Evolutionary conservation across 2,888 invertebrate genomes (phyloP).

Genomic region (Spilosoma lubricipeda): DNA sequence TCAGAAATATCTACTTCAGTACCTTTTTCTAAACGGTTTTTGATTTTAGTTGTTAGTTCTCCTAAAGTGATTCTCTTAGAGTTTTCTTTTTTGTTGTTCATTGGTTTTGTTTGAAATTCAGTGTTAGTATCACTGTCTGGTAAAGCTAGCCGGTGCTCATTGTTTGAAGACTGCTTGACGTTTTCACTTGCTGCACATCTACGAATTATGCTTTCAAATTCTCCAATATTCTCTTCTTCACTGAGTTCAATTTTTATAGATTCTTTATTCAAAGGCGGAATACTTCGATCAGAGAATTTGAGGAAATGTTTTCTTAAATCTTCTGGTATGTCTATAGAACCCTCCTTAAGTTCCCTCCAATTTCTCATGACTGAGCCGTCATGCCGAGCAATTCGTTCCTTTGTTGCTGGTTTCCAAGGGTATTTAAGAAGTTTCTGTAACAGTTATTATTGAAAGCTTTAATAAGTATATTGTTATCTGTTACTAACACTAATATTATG

Average conservation of each 20-base stretch:
- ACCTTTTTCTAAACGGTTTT: slow-evolving; percentile 69
- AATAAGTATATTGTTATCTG: not conserved
- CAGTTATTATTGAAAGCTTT: slow-evolving; percentile 23
- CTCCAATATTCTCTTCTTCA: slow-evolving; percentile 69
- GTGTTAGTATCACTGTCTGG: slow-evolving; percentile 17
- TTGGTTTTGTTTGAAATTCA: slow-evolving; percentile 27
- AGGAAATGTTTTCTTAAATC: slow-evolving; percentile 86
- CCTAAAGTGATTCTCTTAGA: slow-evolving; percentile 70
- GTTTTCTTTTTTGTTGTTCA: slow-evolving; percentile 47
- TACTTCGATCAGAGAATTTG: slow-evolving; percentile 88
- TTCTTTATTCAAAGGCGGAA: slow-evolving; percentile 74
- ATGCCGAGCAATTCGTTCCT: slow-evolving; percentile 87
- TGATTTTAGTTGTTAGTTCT: slow-evolving; percentile 70
- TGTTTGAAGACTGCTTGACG: slow-evolving; percentile 14
- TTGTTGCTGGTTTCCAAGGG: slow-evolving; percentile 88
- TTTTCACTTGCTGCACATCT: slow-evolving; percentile 69
- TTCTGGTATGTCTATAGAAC: slow-evolving; percentile 80
- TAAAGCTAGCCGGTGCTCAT: slow-evolving; percentile 25
- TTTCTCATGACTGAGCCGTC: slow-evolving; percentile 89
- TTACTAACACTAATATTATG: no score
- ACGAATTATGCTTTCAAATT: slow-evolving; percentile 81
- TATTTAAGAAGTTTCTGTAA: slow-evolving; percentile 88
- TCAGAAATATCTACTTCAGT: slow-evolving; percentile 68
- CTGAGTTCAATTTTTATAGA: slow-evolving; percentile 72
- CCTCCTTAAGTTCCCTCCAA: slow-evolving; percentile 88